A percentile compares a stretch with the other conserved stretches of the same genome.
Conservation (phyloP, 2,113 vertebrate genomes). For the Poicephalus gulielmi region DNA sequence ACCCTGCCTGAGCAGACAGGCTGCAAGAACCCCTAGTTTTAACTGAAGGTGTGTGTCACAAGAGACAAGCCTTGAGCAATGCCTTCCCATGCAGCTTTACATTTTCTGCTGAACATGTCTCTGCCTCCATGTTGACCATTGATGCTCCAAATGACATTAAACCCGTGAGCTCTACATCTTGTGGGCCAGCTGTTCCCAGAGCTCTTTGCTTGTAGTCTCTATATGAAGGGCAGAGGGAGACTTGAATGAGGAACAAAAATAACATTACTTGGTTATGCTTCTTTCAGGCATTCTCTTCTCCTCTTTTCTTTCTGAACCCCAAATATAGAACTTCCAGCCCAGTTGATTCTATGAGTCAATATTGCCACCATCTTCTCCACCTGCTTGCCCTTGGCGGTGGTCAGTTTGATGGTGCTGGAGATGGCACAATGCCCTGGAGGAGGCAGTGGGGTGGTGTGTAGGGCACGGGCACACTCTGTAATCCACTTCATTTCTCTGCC, state of each 20-base stretch:
- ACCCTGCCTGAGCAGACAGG: not conserved
- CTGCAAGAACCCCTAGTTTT: not conserved
- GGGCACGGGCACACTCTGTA: not conserved
- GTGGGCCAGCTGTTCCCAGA: not conserved
- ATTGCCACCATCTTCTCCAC: not conserved
- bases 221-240: not conserved
- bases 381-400: not conserved
- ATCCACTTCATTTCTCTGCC: not conserved
- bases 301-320: not conserved
- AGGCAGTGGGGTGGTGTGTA: not conserved
- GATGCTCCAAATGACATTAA: not conserved
- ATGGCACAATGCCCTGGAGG: not conserved
- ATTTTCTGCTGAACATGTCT: not conserved
- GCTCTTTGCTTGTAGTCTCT: not conserved
- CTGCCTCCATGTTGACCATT: fast-evolving
- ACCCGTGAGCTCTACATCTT: not conserved
- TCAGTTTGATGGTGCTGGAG: not conserved
- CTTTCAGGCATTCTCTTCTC: not conserved
- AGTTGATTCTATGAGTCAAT: not conserved
- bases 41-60: not conserved
- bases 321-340: not conserved
- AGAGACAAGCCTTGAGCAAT: not conserved
- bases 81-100: not conserved
- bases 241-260: not conserved
- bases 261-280: not conserved